These are phyloP conservation scores for Drosophila paranaensis DNA, from an alignment of 2,888 invertebrate genomes.

Conservation along the genomic window DNA sequence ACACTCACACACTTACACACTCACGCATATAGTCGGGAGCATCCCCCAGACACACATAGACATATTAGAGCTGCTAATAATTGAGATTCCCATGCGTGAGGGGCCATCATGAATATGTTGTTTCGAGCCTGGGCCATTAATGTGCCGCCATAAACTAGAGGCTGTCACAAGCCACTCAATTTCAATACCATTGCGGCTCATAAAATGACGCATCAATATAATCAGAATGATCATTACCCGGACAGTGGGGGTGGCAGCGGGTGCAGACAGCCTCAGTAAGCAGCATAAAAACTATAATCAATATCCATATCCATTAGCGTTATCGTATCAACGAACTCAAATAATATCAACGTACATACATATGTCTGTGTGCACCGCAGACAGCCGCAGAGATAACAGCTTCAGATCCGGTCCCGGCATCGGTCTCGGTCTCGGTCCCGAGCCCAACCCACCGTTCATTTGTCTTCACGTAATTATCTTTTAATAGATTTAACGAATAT, in stretches of 20 bases:
- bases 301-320: slow-evolving; percentile 81
- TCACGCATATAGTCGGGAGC: not conserved
- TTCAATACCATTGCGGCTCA: slow-evolving; percentile 80
- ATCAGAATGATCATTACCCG: slow-evolving; percentile 76
- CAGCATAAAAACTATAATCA: slow-evolving; percentile 80
- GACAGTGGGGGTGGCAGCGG: slow-evolving; percentile 8
- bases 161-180: slow-evolving; percentile 77
- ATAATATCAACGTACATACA: slow-evolving; percentile 66
- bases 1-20: slow-evolving; percentile 12
- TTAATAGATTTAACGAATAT: slow-evolving; percentile 80
- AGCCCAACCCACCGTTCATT: slow-evolving; percentile 59
- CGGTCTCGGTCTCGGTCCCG: not conserved
- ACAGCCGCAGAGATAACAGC: slow-evolving; percentile 38
- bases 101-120: slow-evolving; percentile 60
- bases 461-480: slow-evolving; percentile 81
- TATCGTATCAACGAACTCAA: slow-evolving; percentile 79
- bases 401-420: not conserved
- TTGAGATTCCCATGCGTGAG: slow-evolving; percentile 48
- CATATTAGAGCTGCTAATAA: slow-evolving; percentile 56
- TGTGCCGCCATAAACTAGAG: slow-evolving; percentile 57
- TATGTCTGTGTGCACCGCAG: slow-evolving; percentile 41
- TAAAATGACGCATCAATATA: slow-evolving; percentile 79
- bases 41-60: slow-evolving; percentile 15
- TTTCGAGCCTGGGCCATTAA: slow-evolving; percentile 56
- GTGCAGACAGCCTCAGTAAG: slow-evolving; percentile 23